These are phyloP conservation scores for Strigops habroptila DNA, from an alignment of 2,113 vertebrate species.

Conservation along the genomic window DNA sequence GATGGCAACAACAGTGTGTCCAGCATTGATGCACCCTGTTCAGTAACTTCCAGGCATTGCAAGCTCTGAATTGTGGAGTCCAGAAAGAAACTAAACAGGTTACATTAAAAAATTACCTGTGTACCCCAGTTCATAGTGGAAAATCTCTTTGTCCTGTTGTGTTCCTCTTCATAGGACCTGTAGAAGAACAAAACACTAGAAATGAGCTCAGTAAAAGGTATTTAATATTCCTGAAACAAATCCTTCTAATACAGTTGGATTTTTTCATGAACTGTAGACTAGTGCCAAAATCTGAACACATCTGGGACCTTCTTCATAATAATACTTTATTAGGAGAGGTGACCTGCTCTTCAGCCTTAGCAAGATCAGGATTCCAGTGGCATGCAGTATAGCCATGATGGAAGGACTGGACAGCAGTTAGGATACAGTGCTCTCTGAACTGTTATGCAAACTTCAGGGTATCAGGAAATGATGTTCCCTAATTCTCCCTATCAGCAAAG, in stretches of 20 bases:
- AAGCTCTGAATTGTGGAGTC: not conserved
- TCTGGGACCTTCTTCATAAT: not conserved
- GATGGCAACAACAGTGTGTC: not conserved
- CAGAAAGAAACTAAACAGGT: not conserved
- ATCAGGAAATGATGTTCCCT: not conserved
- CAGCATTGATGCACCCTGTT: fast-evolving
- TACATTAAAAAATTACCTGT: not conserved
- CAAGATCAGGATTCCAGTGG: not conserved
- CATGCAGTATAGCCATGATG: not conserved
- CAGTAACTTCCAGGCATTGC: not conserved
- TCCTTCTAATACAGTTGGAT: not conserved
- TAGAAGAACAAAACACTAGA: not conserved
- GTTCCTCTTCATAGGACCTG: not conserved
- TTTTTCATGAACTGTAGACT: not conserved
- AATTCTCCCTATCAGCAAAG: not conserved
- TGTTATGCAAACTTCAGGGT: not conserved
- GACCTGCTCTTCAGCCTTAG: not conserved
- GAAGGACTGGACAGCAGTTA: not conserved
- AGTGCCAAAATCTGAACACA: not conserved
- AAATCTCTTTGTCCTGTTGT: not conserved
- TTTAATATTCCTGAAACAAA: not conserved
- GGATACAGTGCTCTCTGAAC: not conserved
- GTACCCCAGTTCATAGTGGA: not conserved
- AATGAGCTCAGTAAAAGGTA: not conserved
- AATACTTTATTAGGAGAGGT: not conserved